A percentile compares a stretch with the other conserved stretches of the same genome.
Conservation (phyloP, 1,140 invertebrate species). For the Brachionus rotundiformis region DNA sequence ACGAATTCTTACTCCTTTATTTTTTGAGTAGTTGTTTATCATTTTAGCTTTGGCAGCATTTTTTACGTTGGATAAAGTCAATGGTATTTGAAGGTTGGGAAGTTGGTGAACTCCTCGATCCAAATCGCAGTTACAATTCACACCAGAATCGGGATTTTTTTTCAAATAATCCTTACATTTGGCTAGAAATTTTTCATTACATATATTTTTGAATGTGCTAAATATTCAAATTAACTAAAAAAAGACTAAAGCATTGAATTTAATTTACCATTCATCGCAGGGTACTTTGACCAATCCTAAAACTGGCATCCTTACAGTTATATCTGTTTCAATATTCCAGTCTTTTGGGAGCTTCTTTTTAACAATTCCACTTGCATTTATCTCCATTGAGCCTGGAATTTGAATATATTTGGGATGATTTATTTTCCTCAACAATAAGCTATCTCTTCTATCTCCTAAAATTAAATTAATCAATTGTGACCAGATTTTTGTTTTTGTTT, state of each 20-base stretch:
- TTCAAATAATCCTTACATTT: neutral
- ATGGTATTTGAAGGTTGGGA: neutral
- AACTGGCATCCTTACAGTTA: neutral
- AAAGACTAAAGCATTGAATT: neutral
- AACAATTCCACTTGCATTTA: conserved; percentile 10
- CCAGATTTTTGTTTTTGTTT: too few relatives aligned
- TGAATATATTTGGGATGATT: neutral
- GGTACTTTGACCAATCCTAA: conserved; percentile 18
- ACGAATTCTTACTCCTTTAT: neutral
- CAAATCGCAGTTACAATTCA: conserved; percentile 15
- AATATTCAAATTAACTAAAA: neutral
- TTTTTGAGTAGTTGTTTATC: conserved; percentile 16
- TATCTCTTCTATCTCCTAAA: neutral
- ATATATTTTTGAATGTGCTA: conserved; percentile 15
- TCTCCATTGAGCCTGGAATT: conserved; percentile 26
- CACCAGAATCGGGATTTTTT: neutral
- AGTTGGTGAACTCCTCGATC: neutral
- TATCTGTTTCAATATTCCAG: conserved; percentile 33
- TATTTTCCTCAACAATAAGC: neutral
- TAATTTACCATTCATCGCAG: neutral
- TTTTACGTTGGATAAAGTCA: neutral
- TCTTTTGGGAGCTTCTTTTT: conserved; percentile 7
- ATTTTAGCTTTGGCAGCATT: neutral
- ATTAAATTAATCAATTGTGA: neutral
- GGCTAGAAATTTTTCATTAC: neutral